A percentile compares a stretch with the other conserved stretches of the same genome.
Evolutionary conservation across 1,140 invertebrate species (phyloP).

Genomic region (Aphis craccivora): DNA sequence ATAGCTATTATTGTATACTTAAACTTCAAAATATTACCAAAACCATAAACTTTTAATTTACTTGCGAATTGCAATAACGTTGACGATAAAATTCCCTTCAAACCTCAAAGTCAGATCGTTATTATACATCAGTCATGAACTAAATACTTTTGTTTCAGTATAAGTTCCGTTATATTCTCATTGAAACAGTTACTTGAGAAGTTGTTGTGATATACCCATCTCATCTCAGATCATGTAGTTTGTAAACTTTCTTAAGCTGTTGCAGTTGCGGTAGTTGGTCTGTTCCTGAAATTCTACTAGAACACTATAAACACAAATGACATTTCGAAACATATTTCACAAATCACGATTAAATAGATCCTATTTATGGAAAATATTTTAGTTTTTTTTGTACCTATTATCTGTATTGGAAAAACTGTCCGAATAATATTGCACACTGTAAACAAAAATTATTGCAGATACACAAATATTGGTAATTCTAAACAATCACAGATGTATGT

Average conservation of each 20-base stretch:
- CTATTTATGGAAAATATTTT: background rate
- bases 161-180: background rate
- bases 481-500: background rate
- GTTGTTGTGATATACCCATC: conserved; percentile 6
- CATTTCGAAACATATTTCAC: background rate
- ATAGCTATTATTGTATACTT: background rate
- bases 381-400: background rate
- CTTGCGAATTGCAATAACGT: background rate
- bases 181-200: background rate
- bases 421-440: background rate
- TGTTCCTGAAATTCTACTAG: background rate
- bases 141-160: background rate
- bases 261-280: background rate
- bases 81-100: background rate
- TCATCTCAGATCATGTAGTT: conserved; percentile 14
- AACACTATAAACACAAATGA: background rate
- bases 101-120: background rate
- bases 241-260: background rate
- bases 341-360: conserved; percentile 4
- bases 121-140: background rate
- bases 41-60: conserved; percentile 4
- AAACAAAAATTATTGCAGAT: too few relatives aligned
- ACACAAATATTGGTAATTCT: background rate
- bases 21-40: background rate
- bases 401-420: background rate